Percentiles rank a stretch among this genome's conserved stretches.
Evolutionary conservation across 2,888 invertebrate genomes (phyloP).

Genomic region (Diplazon laetatorius): DNA sequence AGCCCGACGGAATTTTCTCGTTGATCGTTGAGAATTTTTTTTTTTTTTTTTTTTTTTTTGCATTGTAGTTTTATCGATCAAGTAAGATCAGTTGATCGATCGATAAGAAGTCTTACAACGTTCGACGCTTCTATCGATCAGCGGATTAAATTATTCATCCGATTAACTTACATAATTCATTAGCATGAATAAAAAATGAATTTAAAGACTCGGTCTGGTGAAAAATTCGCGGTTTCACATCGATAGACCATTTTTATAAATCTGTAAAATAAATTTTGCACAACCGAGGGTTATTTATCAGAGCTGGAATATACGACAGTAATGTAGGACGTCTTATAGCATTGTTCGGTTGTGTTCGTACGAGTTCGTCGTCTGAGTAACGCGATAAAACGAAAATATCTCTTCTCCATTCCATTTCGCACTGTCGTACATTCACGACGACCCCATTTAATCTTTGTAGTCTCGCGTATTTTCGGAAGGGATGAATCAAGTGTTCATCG

Average conservation of each 20-base stretch:
- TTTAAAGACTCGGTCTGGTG: too few species aligned
- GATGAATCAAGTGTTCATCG: background rate
- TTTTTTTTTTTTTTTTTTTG: background rate
- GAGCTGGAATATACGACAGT: background rate
- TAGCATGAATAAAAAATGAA: too few species aligned
- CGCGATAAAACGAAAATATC: conserved; percentile 22
- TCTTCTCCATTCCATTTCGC: conserved; percentile 1
- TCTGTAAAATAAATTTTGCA: conserved; percentile 18
- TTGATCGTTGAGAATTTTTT: conserved; percentile 24
- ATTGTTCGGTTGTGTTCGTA: background rate
- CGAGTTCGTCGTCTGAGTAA: background rate
- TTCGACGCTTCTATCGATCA: background rate
- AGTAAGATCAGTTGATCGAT: background rate
- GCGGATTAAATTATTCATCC: too few species aligned
- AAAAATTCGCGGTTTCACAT: too few species aligned
- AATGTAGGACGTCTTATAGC: background rate
- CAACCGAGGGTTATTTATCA: conserved; percentile 35
- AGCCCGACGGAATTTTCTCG: conserved; percentile 29
- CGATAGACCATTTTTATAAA: too few species aligned
- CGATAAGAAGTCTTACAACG: background rate
- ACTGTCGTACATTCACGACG: background rate
- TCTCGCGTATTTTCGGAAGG: background rate
- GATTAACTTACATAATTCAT: too few species aligned
- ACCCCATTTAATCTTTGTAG: conserved; percentile 3
- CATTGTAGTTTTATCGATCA: background rate